Evolutionary conservation across 2,797 vertebrate genomes (phyloP).

Genomic region (Halcyon leucocephala): DNA sequence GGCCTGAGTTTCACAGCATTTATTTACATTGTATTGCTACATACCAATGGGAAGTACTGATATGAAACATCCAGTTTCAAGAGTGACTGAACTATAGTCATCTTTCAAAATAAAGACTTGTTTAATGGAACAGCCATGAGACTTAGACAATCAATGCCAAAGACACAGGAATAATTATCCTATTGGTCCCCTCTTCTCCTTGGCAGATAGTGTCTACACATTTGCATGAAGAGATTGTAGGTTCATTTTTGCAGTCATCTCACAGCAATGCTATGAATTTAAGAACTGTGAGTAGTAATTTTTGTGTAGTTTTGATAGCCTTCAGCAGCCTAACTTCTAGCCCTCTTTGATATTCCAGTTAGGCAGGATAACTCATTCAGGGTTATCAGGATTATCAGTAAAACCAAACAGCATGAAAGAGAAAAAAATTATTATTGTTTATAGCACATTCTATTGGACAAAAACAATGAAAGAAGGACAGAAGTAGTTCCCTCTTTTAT

Average conservation of each 20-base stretch:
- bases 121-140: not conserved
- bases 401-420: not conserved
- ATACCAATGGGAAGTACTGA: not conserved
- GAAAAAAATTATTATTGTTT: not conserved
- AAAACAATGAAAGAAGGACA: not conserved
- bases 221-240: not conserved
- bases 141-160: not conserved
- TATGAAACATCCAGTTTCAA: not conserved
- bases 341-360: not conserved
- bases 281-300: not conserved
- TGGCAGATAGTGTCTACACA: not conserved
- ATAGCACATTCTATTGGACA: not conserved
- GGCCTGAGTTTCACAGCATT: not conserved
- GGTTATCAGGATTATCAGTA: not conserved
- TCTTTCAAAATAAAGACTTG: not conserved
- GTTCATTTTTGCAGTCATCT: not conserved
- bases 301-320: not conserved
- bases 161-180: not conserved
- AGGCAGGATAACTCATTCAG: not conserved
- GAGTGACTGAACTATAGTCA: not conserved
- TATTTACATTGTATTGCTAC: not conserved
- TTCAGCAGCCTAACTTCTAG: not conserved
- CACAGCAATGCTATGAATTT: rapidly evolving
- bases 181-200: not conserved
- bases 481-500: not conserved